Percentiles rank a stretch among this genome's conserved stretches.
phyloP scores from a whole-genome alignment of 2,888 invertebrate genomes.

The Plutella xylostella region DNA sequence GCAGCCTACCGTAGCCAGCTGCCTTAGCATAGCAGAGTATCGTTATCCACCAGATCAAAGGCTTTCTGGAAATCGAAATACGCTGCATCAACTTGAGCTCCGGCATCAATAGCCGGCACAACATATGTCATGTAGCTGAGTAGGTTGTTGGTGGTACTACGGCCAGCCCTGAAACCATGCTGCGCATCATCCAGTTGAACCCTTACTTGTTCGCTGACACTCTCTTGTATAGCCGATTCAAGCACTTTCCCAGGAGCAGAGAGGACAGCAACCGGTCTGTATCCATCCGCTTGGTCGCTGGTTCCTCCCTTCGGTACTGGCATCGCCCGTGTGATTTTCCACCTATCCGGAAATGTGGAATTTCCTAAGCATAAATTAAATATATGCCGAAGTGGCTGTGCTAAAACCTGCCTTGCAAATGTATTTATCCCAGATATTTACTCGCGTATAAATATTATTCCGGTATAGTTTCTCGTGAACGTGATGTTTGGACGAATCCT shows the following conservation, averaged over 20 bases:
- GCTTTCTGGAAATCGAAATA: slow-evolving; percentile 1
- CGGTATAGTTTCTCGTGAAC: too few relatives aligned
- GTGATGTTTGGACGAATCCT: too few relatives aligned
- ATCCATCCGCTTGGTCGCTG: not conserved
- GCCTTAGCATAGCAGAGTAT: not conserved
- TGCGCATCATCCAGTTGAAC: slow-evolving; percentile 1
- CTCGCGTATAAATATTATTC: too few relatives aligned
- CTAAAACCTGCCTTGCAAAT: too few relatives aligned
- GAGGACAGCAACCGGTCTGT: not conserved
- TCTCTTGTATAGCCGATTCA: not conserved
- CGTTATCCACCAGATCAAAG: not conserved
- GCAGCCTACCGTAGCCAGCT: not conserved
- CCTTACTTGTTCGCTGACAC: not conserved
- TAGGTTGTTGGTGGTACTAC: not conserved
- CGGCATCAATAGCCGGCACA: not conserved
- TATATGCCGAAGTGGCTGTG: slow-evolving; percentile 4
- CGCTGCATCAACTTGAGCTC: not conserved
- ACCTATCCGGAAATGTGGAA: not conserved
- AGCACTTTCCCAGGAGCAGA: not conserved
- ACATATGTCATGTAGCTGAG: not conserved
- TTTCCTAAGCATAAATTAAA: not conserved
- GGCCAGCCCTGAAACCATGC: not conserved
- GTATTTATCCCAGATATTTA: too few relatives aligned
- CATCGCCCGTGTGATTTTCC: not conserved
- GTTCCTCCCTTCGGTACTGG: not conserved